Evolutionary conservation across 2,888 invertebrate species (phyloP).

Genomic region (Syrphus vitripennis): DNA sequence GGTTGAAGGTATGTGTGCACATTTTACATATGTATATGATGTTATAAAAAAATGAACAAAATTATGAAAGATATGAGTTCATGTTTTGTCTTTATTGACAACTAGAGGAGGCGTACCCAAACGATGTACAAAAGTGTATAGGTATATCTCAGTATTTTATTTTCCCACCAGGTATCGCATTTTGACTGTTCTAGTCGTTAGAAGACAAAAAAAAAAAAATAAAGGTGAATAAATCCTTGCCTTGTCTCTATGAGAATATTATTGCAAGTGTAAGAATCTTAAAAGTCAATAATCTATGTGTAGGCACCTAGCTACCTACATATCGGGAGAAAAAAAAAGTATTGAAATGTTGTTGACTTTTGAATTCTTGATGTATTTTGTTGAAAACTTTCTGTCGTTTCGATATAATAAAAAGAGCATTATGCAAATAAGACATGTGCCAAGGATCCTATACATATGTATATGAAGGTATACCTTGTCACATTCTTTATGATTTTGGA

Average conservation of each 20-base stretch:
- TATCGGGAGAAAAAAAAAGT: background rate
- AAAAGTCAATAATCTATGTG: background rate
- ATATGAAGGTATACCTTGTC: too few species aligned
- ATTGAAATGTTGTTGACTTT: constrained; percentile 1
- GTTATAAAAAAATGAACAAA: background rate
- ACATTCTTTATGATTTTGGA: background rate
- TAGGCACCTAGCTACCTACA: too few species aligned
- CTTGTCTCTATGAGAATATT: too few species aligned
- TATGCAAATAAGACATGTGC: background rate
- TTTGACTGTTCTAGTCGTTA: too few species aligned
- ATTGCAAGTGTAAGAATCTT: background rate
- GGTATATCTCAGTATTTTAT: too few species aligned
- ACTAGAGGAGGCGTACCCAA: too few species aligned
- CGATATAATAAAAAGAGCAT: background rate
- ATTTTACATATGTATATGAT: background rate
- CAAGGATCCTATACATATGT: too few species aligned
- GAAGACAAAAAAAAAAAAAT: too few species aligned
- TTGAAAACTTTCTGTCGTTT: background rate
- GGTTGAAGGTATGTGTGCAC: too few species aligned
- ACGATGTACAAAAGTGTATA: too few species aligned
- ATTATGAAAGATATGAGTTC: background rate
- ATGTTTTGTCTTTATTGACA: background rate
- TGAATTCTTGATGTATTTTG: background rate
- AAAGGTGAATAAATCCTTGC: background rate
- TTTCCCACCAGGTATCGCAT: too few species aligned